These are phyloP conservation scores for Tromatobia lineatoria DNA, from an alignment of 2,888 invertebrate genomes.

Conservation along the genomic window DNA sequence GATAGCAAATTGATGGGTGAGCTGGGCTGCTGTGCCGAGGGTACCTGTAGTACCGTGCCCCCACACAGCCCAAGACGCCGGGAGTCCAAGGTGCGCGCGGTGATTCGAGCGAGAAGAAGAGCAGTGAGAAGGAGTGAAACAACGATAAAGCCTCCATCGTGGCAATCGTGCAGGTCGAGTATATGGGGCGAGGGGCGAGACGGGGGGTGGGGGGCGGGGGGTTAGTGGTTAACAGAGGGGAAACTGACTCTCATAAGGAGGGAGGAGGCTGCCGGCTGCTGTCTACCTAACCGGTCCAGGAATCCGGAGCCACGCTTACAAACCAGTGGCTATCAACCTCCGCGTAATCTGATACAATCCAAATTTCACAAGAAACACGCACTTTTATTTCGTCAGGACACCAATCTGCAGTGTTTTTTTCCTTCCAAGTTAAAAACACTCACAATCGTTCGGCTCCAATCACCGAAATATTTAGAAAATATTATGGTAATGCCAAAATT, in stretches of 20 bases:
- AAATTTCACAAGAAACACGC: slow-evolving; percentile 9
- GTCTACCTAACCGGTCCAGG: slow-evolving; percentile 83
- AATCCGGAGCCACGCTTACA: slow-evolving; percentile 84
- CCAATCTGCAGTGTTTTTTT: not conserved
- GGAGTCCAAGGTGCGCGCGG: slow-evolving; percentile 34
- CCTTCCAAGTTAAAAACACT: too few species aligned
- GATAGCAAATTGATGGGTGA: slow-evolving; percentile 55
- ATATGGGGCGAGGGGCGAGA: slow-evolving; percentile 23
- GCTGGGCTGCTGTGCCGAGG: slow-evolving; percentile 38
- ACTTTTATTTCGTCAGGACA: not conserved
- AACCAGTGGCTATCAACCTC: slow-evolving; percentile 81
- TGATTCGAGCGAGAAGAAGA: slow-evolving; percentile 43
- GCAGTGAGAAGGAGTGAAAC: slow-evolving; percentile 52
- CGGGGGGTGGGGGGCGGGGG: slow-evolving; percentile 55
- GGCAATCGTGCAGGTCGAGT: slow-evolving; percentile 41
- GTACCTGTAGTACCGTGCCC: slow-evolving; percentile 40
- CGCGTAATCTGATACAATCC: not conserved
- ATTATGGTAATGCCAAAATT: too few species aligned
- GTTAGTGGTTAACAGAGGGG: slow-evolving; percentile 69
- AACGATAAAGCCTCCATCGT: slow-evolving; percentile 54
- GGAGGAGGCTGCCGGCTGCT: slow-evolving; percentile 73
- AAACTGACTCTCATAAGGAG: slow-evolving; percentile 77
- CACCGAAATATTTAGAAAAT: too few species aligned
- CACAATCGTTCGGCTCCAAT: too few species aligned
- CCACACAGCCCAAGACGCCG: slow-evolving; percentile 9